Evolutionary conservation across 2,113 vertebrate species (phyloP), one percentile per base, ranked within the genome.

Genomic region (Tachuris rubrigastra): DNA sequence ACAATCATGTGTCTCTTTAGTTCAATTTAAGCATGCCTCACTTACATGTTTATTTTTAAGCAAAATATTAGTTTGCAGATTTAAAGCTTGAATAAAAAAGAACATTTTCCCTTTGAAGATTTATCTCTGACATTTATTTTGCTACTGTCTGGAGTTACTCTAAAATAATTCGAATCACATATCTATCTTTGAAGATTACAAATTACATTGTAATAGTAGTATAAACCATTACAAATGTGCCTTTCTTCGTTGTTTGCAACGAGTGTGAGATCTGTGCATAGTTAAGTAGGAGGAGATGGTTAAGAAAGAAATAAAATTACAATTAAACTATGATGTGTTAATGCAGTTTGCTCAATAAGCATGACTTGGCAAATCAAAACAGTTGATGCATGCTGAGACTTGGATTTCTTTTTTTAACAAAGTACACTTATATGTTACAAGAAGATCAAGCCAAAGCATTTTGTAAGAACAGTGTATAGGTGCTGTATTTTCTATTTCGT

Each of bases 241-340:
- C 30, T 72, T 91, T 65, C 14, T 56, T 37, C 31, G 9, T 27
- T 56, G 16, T 6, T 46, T 39, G 46, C 52, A 42, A 69, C 4
- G 20, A 13, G 16, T 31, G 41, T 35, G 39, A 3, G 7, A 39
- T 86, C 60, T 2, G 1, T 59, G 31, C 0, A 0, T 65, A 44
- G 27, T 46, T 46, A 19, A 55, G 49, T 2, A 0, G 19, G 41
- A 62, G 33, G 23, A 18, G 9, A 20, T 2, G 4, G 20, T 35
- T 78, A 60, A 50, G 33, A 55, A 66, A 18, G 42, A 63, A 71
- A 46, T 3, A 86, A 50, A 82, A 72, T 31, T 39, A 9, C 47
- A 47, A 25, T 87, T 69, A 81, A 67, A 47, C 39, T 85, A 55
- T 4, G 3, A 24, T n/a, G 5, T 66, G 35, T 59, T 73, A 52